Evolutionary conservation across 2,888 invertebrate genomes (phyloP), one percentile per base, ranked within the genome.

Genomic region (Sinodicranocentrus sp.): DNA sequence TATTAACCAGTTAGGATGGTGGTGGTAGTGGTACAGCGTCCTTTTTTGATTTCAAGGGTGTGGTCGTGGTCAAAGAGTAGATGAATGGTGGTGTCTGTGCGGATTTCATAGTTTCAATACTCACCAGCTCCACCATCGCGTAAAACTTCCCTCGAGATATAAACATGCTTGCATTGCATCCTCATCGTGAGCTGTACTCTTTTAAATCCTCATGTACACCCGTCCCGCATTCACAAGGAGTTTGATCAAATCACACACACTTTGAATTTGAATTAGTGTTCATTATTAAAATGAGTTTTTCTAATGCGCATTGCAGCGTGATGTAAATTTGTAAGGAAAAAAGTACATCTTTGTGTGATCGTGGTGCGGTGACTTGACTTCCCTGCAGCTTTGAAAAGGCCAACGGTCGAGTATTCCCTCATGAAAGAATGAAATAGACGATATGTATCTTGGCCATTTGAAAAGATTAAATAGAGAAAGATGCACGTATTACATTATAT

Each of bases 11-110:
- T 57, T 19, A 57, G 21, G 57, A 17, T 33, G 28, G 33, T 28
- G 33, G 13, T 33, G 63, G 43, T 19, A 23, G 63, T 71, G 44
- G 39, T n/a, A n/a, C n/a, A n/a, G n/a, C n/a, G n/a, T n/a, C 72
- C 65, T 72, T 43, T 72, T 21, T 52, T 79, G 72, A 79, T 71
- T 79, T 79, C 63, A 43, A 72, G 79, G 79, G 79, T 79, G 79
- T 79, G 79, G 79, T 72, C n/a, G n/a, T n/a, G n/a, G n/a, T n/a
- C n/a, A n/a, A n/a, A n/a, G n/a, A n/a, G n/a, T n/a, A n/a, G n/a
- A n/a, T n/a, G n/a, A n/a, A n/a, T n/a, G n/a, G n/a, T n/a, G n/a
- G n/a, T n/a, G n/a, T n/a, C n/a, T n/a, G n/a, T n/a, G n/a, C n/a
- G n/a, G n/a, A n/a, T n/a, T n/a, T n/a, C n/a, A n/a, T n/a, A n/a